Conservation (phyloP, 2,888 invertebrate genomes). For the Thecophora atra region DNA sequence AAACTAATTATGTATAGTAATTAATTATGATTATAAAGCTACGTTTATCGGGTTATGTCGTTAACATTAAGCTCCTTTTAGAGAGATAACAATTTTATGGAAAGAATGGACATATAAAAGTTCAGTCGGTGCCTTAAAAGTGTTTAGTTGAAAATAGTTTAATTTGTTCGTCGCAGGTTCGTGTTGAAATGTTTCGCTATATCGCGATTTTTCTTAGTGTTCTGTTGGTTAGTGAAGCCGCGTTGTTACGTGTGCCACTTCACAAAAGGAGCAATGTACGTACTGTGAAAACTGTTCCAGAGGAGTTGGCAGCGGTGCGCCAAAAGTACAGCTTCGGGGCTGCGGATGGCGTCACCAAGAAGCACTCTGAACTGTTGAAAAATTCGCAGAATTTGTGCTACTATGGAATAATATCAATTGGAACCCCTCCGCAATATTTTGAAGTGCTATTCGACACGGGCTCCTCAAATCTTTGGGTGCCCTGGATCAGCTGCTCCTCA, state of each 20-base stretch:
- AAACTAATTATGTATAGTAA: no score
- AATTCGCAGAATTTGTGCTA: conserved; percentile 72
- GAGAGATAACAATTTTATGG: no score
- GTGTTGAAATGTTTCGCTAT: no score
- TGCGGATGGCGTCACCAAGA: background rate
- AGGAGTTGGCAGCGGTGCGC: conserved; percentile 41
- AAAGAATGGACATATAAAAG: no score
- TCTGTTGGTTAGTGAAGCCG: background rate
- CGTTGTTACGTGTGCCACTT: background rate
- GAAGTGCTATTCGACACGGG: conserved; percentile 91
- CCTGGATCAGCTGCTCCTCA: conserved; percentile 90
- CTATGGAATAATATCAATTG: conserved; percentile 90
- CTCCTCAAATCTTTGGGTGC: conserved; percentile 98
- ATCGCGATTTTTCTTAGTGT: background rate
- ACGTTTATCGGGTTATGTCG: no score
- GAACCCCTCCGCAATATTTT: conserved; percentile 89
- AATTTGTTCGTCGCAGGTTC: no score
- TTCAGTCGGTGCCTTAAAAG: no score
- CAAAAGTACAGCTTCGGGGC: conserved; percentile 42
- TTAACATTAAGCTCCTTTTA: no score
- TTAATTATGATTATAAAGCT: no score
- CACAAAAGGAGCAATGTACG: background rate
- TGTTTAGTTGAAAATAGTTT: no score
- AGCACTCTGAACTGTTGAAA: background rate
- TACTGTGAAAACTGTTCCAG: conserved; percentile 37